Percentiles rank a stretch among this genome's conserved stretches.
Evolutionary conservation across 1,140 invertebrate genomes (phyloP).

Genomic region (Oryctes rhinoceros): DNA sequence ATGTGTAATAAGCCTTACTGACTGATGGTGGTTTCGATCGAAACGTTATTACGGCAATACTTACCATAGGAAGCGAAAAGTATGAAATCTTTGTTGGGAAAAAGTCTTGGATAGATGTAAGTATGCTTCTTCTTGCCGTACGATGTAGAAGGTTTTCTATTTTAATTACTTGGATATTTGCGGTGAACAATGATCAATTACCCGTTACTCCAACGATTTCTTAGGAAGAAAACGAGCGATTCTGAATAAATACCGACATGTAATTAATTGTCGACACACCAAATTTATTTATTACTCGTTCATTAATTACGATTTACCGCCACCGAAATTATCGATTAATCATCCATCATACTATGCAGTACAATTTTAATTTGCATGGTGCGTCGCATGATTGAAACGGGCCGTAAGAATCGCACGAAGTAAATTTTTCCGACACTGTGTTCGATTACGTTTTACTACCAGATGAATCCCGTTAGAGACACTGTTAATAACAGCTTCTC

Average conservation of each 20-base stretch:
- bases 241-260: neutral
- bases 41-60: too few species aligned
- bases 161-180: neutral
- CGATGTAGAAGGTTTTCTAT: too few species aligned
- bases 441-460: neutral
- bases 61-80: too few species aligned
- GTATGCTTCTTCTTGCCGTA: too few species aligned
- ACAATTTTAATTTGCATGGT: neutral
- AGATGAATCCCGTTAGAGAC: neutral
- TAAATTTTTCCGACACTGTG: neutral
- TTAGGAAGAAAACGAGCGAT: neutral
- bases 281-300: constrained; percentile 29
- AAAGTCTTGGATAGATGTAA: too few species aligned
- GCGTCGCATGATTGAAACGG: neutral
- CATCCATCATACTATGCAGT: constrained; percentile 25
- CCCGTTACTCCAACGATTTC: neutral
- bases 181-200: neutral
- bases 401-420: neutral
- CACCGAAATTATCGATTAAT: neutral
- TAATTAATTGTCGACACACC: neutral
- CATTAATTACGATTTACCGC: constrained; percentile 1
- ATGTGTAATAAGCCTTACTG: too few species aligned
- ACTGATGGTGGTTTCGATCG: too few species aligned
- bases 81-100: too few species aligned
- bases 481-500: too few species aligned